Percentiles rank a stretch among this genome's conserved stretches.
phyloP scores from a whole-genome alignment of 2,888 invertebrate species.

The Maniola hyperantus region DNA sequence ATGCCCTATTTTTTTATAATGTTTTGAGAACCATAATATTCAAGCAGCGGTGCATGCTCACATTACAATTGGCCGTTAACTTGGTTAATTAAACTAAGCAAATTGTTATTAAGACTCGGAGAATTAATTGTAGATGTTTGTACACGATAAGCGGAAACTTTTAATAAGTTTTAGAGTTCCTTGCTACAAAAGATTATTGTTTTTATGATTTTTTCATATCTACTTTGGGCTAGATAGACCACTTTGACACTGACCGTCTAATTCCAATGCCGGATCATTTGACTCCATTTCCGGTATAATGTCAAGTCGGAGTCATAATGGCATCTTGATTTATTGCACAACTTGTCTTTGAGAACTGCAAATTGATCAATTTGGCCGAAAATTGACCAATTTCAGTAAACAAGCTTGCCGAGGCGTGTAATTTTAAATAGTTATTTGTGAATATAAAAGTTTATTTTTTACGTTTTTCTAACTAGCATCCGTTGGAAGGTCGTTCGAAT shows the following conservation, averaged over 20 bases:
- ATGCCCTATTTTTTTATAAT: slow-evolving; percentile 20
- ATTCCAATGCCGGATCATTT: slow-evolving; percentile 23
- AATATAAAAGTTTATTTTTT: slow-evolving; percentile 15
- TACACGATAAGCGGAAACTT: slow-evolving; percentile 11
- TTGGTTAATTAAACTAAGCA: slow-evolving; percentile 33
- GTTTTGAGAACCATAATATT: slow-evolving; percentile 6
- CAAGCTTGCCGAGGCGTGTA: slow-evolving; percentile 50
- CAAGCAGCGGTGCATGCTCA: slow-evolving; percentile 14
- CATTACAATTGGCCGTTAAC: slow-evolving; percentile 36
- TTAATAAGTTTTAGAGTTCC: slow-evolving; percentile 14
- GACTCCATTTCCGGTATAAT: slow-evolving; percentile 47
- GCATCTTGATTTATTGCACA: slow-evolving; percentile 61
- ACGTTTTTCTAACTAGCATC: background rate
- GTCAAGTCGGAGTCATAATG: slow-evolving; percentile 48
- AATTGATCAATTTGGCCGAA: slow-evolving; percentile 67
- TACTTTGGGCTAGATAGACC: no score
- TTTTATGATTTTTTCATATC: background rate
- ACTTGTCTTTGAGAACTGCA: slow-evolving; percentile 58
- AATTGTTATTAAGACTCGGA: slow-evolving; percentile 21
- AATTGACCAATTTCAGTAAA: slow-evolving; percentile 62
- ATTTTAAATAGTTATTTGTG: slow-evolving; percentile 55
- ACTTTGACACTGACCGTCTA: background rate
- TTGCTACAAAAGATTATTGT: background rate
- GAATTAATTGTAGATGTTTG: slow-evolving; percentile 31
- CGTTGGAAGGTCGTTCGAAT: slow-evolving; percentile 14